Percentiles rank a stretch among this genome's conserved stretches.
Evolutionary conservation across 2,113 vertebrate genomes (phyloP).

Genomic region (Suricata suricatta): DNA sequence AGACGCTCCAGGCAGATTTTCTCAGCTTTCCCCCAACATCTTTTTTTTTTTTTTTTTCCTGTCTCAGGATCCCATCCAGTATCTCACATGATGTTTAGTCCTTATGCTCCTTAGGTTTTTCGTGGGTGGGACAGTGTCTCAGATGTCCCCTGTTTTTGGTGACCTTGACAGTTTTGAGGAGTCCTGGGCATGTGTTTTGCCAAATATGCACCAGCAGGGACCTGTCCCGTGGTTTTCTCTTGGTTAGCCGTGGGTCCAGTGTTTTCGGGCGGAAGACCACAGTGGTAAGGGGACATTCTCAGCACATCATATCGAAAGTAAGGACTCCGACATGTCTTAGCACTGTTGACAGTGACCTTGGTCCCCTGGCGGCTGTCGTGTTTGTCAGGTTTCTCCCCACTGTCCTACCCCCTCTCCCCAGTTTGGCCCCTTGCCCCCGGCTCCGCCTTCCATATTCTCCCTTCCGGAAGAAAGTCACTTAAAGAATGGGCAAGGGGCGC

Average conservation of each 20-base stretch:
- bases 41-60: neutral
- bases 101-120: too few relatives aligned
- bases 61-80: neutral
- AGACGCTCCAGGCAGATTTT: rapidly evolving
- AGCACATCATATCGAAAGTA: rapidly evolving
- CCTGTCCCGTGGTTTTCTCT: neutral
- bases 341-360: neutral
- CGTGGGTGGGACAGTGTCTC: neutral
- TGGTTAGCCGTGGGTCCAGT: rapidly evolving
- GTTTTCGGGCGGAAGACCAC: rapidly evolving
- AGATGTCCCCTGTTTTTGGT: too few relatives aligned
- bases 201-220: neutral
- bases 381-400: neutral
- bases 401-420: too few relatives aligned
- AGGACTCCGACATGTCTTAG: rapidly evolving
- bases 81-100: rapidly evolving
- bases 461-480: neutral
- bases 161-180: neutral
- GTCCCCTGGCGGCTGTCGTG: neutral
- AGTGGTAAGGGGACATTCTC: neutral
- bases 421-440: too few relatives aligned
- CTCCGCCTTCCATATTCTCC: rapidly evolving
- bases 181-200: rapidly evolving
- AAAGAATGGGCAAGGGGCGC: neutral
- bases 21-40: neutral